Conservation (phyloP, 2,113 vertebrate species). For the Lophochroa leadbeateri region DNA sequence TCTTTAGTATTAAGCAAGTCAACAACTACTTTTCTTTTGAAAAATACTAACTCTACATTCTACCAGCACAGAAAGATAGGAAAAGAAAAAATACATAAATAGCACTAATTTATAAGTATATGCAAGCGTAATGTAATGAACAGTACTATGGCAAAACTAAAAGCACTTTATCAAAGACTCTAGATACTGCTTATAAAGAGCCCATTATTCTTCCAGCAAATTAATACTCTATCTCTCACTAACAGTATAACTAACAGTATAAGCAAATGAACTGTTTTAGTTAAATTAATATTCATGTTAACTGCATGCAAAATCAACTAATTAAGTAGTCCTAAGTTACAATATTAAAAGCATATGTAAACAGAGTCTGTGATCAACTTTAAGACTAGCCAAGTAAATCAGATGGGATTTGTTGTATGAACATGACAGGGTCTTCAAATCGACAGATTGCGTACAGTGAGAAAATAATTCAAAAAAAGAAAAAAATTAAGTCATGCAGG, state of each 20-base stretch:
- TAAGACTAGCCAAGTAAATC: conserved; percentile 19
- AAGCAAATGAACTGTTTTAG: conserved; percentile 34
- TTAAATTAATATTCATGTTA: conserved; percentile 45
- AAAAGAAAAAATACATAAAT: conserved; percentile 4
- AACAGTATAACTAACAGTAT: not conserved
- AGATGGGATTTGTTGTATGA: not conserved
- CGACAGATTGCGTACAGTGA: not conserved
- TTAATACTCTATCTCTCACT: conserved; percentile 31
- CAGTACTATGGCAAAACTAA: not conserved
- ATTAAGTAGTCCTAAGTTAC: conserved; percentile 29
- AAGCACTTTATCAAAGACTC: conserved; percentile 11
- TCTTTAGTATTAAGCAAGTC: not conserved
- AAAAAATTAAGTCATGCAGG: not conserved
- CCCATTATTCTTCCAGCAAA: conserved; percentile 43
- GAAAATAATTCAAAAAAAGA: not conserved
- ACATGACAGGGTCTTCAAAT: not conserved
- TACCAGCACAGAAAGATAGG: not conserved
- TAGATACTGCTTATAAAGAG: conserved; percentile 15
- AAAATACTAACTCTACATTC: not conserved
- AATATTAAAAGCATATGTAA: conserved; percentile 9
- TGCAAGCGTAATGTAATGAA: not conserved
- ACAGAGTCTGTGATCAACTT: conserved; percentile 25
- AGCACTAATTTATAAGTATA: not conserved
- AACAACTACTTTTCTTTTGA: not conserved
- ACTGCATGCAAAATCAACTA: conserved; percentile 46